Conservation (phyloP, 2,888 invertebrate species). For the Asteroscopus sphinx region DNA sequence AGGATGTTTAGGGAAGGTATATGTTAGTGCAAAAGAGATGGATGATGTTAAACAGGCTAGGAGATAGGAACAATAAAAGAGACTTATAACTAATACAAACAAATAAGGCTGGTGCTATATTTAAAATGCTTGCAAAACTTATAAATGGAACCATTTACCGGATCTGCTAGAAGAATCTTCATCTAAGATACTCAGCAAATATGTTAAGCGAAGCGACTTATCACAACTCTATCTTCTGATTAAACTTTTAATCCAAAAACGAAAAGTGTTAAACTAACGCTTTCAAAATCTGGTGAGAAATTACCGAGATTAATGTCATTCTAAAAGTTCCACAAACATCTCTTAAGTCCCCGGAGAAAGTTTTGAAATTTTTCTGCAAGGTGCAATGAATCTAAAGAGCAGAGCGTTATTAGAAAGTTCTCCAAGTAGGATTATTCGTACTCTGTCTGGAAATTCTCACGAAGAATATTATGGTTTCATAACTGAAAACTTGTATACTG, state of each 20-base stretch:
- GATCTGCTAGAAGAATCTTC: conserved; percentile 10
- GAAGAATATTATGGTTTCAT: conserved; percentile 69
- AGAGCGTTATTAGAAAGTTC: conserved; percentile 83
- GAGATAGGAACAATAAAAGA: too few species aligned
- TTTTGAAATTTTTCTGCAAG: conserved; percentile 80
- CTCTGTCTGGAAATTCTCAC: conserved; percentile 65
- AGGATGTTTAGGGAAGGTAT: too few species aligned
- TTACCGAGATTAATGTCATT: conserved; percentile 80
- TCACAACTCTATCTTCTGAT: conserved; percentile 42
- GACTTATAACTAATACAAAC: too few species aligned
- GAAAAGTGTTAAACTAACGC: conserved; percentile 64
- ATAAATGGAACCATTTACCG: conserved; percentile 1
- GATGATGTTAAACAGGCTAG: too few species aligned
- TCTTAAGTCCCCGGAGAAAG: conserved; percentile 69
- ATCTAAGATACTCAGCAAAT: conserved; percentile 20
- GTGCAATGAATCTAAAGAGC: conserved; percentile 83
- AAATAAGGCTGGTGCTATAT: too few species aligned
- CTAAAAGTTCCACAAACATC: conserved; percentile 78
- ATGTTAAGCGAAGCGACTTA: conserved; percentile 42
- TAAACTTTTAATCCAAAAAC: conserved; percentile 59
- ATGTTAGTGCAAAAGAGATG: too few species aligned
- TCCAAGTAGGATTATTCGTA: conserved; percentile 74
- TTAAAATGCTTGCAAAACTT: not conserved
- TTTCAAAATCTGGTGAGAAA: conserved; percentile 71
- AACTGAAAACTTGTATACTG: conserved; percentile 62